Evolutionary conservation across 2,888 invertebrate species (phyloP), one percentile per base, ranked within the genome.

Genomic region (Rotaria magnacalcarata): DNA sequence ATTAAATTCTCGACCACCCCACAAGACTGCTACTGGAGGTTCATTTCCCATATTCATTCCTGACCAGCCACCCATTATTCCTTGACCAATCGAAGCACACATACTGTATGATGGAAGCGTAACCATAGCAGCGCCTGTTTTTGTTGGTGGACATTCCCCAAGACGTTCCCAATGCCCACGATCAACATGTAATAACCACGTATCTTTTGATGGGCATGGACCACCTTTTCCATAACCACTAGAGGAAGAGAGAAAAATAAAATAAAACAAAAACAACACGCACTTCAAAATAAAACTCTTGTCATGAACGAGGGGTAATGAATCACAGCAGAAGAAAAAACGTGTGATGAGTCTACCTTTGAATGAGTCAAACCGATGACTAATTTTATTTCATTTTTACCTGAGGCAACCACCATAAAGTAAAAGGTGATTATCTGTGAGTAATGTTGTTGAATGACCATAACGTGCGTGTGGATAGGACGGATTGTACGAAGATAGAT

Each of bases 221-320:
- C 80, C 80, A 80, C 80, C 80, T 47, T 80, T 80, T 11, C 80
- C 80, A 80, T 80, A 80, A 80, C 47, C 80, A 80, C 80, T 80
- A 34, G 34, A 34, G 34, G 34, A 2, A 34, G 34, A 34, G 11
- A 14, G 4, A 60, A 27, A 27, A n/a, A 7, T 47, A 11, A 47
- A 10, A 47, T 47, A 47, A 47, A 52, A 54, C 1, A 54, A 54
- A 21, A 0, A 54, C 4, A 27, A n/a, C 8, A 8, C 34, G 14
- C 60, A 27, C 50, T 50, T 50, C 50, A 3, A 50, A 50, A 50
- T 50, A 50, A 50, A 34, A 34, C 34, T 34, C 34, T 34, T 34
- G 34, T 34, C 34, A 34, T 34, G 34, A 34, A 34, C 2, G 34
- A 34, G 34, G 34, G 34, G 34, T 34, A 34, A 67, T 67, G 34